A percentile compares a stretch with the other conserved stretches of the same genome.
phyloP scores from a whole-genome alignment of 2,888 invertebrate species.

The Melieria crassipennis region DNA sequence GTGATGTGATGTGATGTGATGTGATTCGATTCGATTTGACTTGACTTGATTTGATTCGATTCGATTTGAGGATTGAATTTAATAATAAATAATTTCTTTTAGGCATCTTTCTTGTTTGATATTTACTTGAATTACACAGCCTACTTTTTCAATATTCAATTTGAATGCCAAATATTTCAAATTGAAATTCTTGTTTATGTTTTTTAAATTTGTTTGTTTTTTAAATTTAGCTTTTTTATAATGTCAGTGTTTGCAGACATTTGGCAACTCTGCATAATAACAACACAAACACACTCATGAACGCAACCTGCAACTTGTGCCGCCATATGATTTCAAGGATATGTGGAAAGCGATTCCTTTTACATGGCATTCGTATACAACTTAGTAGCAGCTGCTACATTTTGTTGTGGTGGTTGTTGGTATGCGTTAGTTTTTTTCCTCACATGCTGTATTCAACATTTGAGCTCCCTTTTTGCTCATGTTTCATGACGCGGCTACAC shows the following conservation, averaged over 20 bases:
- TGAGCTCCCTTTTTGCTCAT: constrained; percentile 9
- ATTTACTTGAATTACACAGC: not conserved
- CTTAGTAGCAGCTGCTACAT: not conserved
- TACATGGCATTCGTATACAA: not conserved
- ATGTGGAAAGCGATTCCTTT: not conserved
- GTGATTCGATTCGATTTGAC: too few relatives aligned
- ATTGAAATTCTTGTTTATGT: not conserved
- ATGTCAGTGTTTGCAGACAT: not conserved
- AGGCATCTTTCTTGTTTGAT: not conserved
- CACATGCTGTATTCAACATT: too few relatives aligned
- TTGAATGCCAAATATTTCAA: not conserved
- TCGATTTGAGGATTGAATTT: not conserved
- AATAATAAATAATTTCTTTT: not conserved
- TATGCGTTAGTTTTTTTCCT: not conserved
- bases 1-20: too few relatives aligned
- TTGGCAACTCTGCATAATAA: not conserved
- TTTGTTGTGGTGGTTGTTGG: not conserved
- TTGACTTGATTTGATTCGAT: too few relatives aligned
- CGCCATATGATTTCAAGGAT: constrained; percentile 22
- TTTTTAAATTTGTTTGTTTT: too few relatives aligned
- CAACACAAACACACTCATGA: not conserved
- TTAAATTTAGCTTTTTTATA: not conserved
- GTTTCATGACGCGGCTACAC: constrained; percentile 30
- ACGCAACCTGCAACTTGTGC: constrained; percentile 23
- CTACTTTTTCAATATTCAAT: not conserved